Percentiles rank a stretch among this genome's conserved stretches.
Evolutionary conservation across 2,888 invertebrate species (phyloP).

Genomic region (Heliconius hortense): DNA sequence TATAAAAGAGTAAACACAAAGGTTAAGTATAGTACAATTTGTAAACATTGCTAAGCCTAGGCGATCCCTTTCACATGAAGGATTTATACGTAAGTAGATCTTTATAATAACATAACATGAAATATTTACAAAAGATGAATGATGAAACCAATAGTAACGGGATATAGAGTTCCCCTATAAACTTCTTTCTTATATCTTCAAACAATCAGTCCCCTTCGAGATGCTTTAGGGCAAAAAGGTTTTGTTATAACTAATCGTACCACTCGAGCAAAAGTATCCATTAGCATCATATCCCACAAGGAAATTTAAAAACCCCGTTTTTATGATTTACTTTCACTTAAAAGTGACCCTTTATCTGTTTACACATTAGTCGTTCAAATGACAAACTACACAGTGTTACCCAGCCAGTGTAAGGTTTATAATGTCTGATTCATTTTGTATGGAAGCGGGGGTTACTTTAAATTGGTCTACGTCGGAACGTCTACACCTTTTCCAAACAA

Average conservation of each 20-base stretch:
- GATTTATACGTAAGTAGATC: constrained; percentile 16
- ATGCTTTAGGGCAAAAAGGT: constrained; percentile 4
- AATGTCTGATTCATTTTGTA: constrained; percentile 27
- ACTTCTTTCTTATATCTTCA: constrained; percentile 30
- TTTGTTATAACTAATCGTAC: constrained; percentile 35
- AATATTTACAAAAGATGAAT: constrained; percentile 20
- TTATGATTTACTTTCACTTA: constrained; percentile 62
- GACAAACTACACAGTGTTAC: constrained; percentile 55
- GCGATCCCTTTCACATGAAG: not conserved
- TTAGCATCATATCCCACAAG: constrained; percentile 44
- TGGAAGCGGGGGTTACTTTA: constrained; percentile 44
- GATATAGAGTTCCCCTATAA: constrained; percentile 25
- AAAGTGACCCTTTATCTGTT: constrained; percentile 61
- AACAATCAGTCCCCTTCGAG: constrained; percentile 15
- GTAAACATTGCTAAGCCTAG: not conserved
- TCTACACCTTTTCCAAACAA: constrained; percentile 62
- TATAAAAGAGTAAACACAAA: not conserved
- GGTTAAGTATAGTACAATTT: not conserved
- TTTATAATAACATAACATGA: not conserved
- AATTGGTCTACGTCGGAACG: constrained; percentile 48
- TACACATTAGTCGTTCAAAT: constrained; percentile 63
- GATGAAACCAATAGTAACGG: constrained; percentile 22
- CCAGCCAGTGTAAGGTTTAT: constrained; percentile 46
- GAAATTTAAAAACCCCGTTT: constrained; percentile 50
- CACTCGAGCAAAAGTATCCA: constrained; percentile 43